phyloP scores from a whole-genome alignment of 2,113 vertebrate genomes.

The Periophthalmodon schlosseri region DNA sequence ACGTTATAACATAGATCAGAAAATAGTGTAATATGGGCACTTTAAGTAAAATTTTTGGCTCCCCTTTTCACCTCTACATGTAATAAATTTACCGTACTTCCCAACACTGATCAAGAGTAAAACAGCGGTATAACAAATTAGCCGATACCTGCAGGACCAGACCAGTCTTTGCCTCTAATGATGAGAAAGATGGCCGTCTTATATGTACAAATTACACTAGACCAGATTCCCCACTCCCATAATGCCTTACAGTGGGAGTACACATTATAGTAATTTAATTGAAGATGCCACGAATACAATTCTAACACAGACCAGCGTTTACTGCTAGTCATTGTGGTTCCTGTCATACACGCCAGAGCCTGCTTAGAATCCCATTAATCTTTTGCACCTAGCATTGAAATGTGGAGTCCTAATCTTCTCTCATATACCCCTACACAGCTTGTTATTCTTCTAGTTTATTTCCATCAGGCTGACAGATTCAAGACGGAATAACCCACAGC shows the following conservation, averaged over 20 bases:
- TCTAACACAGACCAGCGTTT: slow-evolving; percentile 63
- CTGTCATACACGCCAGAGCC: slow-evolving; percentile 36
- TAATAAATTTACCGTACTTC: neutral
- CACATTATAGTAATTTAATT: slow-evolving; percentile 62
- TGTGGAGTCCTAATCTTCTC: slow-evolving; percentile 60
- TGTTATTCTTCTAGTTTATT: slow-evolving; percentile 41
- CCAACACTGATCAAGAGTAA: slow-evolving; percentile 17
- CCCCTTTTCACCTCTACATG: neutral
- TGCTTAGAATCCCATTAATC: slow-evolving; percentile 56
- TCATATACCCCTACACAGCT: slow-evolving; percentile 40
- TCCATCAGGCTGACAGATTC: slow-evolving; percentile 29
- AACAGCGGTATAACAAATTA: slow-evolving; percentile 21
- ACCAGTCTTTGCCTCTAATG: slow-evolving; percentile 56
- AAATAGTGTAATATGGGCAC: no score
- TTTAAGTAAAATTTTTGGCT: neutral
- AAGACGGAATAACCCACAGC: slow-evolving; percentile 24
- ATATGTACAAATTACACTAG: slow-evolving; percentile 66
- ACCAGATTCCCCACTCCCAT: slow-evolving; percentile 59
- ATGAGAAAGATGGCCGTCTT: slow-evolving; percentile 65
- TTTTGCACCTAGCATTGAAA: slow-evolving; percentile 44
- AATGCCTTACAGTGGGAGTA: slow-evolving; percentile 62
- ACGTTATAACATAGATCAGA: no score
- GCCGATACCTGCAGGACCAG: slow-evolving; percentile 23
- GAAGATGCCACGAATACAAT: slow-evolving; percentile 52
- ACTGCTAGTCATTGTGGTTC: slow-evolving; percentile 57